A percentile compares a stretch with the other conserved stretches of the same genome.
Conservation (phyloP, 2,113 vertebrate species). For the Erythrocercus mccallii region DNA sequence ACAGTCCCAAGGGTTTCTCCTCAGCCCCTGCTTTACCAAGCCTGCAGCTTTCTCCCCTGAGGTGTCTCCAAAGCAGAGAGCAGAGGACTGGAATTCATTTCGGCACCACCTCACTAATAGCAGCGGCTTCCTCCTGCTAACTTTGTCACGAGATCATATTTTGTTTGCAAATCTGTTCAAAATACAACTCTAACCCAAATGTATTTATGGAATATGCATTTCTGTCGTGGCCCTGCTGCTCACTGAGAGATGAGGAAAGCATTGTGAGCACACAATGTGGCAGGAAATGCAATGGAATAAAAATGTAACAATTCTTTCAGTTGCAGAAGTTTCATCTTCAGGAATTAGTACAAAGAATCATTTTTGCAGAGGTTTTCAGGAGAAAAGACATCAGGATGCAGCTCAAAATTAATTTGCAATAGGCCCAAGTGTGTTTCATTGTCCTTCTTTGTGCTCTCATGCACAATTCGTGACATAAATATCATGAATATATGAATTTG, state of each 20-base stretch:
- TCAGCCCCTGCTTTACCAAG: neutral
- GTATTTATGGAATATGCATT: neutral
- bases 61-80: neutral
- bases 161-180: neutral
- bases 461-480: neutral
- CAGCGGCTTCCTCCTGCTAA: neutral
- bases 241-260: neutral
- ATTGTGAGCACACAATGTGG: neutral
- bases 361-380: neutral
- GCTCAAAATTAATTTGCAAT: constrained; percentile 12
- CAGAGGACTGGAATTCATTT: neutral
- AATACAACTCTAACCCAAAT: neutral
- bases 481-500: fast-evolving
- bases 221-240: neutral
- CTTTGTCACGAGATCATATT: neutral
- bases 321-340: neutral
- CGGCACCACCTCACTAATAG: fast-evolving
- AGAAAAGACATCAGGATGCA: neutral
- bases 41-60: neutral
- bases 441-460: neutral
- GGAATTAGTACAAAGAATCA: constrained; percentile 14
- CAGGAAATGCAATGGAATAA: constrained; percentile 23
- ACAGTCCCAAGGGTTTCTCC: fast-evolving
- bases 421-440: neutral
- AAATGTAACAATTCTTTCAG: neutral